phyloP scores from a whole-genome alignment of 2,888 invertebrate species.

The Drosophila rubida region DNA sequence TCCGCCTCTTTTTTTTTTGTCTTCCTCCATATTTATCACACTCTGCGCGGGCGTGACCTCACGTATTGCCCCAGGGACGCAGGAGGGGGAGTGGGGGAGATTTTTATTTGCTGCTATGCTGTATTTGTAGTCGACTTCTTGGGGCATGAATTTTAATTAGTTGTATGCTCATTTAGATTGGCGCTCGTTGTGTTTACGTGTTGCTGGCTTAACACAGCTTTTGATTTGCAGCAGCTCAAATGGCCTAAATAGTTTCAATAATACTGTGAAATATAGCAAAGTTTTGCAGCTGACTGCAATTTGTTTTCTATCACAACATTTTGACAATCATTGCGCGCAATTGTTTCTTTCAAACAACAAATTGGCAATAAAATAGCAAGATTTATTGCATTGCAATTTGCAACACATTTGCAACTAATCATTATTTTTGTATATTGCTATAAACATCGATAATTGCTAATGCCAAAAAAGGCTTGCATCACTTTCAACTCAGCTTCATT shows the following conservation, averaged over 20 bases:
- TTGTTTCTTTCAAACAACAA: background rate
- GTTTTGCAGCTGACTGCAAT: background rate
- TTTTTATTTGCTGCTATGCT: constrained; percentile 18
- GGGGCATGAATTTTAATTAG: constrained; percentile 47
- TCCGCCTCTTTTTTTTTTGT: constrained; percentile 1
- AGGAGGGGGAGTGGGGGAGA: background rate
- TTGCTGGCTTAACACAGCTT: constrained; percentile 21
- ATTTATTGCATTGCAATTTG: background rate
- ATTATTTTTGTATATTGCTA: too few relatives aligned
- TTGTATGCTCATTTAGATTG: constrained; percentile 40
- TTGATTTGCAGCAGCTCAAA: constrained; percentile 9
- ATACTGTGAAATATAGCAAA: too few relatives aligned
- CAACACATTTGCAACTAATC: background rate
- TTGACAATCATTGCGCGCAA: background rate
- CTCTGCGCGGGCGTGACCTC: constrained; percentile 43
- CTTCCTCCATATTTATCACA: constrained; percentile 28
- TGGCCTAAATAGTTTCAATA: background rate
- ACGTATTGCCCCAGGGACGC: constrained; percentile 24
- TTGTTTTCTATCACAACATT: background rate
- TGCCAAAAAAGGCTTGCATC: too few relatives aligned
- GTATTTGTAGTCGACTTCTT: constrained; percentile 22
- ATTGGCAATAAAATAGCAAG: background rate
- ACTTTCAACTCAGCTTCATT: too few relatives aligned
- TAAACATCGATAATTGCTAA: too few relatives aligned
- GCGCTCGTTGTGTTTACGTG: constrained; percentile 23